Evolutionary conservation across 2,888 invertebrate genomes (phyloP).

Genomic region (Phyllotreta striolata): DNA sequence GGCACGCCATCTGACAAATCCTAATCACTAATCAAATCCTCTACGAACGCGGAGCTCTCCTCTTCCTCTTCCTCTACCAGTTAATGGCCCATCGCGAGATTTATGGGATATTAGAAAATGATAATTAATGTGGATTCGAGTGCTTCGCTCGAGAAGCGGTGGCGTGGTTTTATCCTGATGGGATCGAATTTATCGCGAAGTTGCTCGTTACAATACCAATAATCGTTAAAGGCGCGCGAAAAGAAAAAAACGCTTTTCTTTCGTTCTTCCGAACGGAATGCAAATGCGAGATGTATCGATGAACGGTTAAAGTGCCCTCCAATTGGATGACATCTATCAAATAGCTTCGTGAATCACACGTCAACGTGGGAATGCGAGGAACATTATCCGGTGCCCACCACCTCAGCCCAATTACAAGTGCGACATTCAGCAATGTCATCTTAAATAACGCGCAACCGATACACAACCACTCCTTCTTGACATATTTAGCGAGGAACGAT

Average conservation of each 20-base stretch:
- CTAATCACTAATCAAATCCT: constrained; percentile 50
- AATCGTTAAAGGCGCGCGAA: too few species aligned
- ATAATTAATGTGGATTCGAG: constrained; percentile 26
- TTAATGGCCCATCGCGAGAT: constrained; percentile 36
- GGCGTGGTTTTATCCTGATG: background rate
- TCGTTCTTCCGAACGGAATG: background rate
- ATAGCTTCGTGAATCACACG: constrained; percentile 29
- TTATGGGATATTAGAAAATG: constrained; percentile 36
- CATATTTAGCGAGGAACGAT: constrained; percentile 23
- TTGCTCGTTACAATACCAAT: too few species aligned
- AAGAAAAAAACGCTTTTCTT: too few species aligned
- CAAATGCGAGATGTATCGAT: background rate
- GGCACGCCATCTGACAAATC: constrained; percentile 53
- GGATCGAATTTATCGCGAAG: background rate
- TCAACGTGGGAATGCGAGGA: constrained; percentile 44
- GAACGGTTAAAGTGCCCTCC: background rate
- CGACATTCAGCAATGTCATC: constrained; percentile 53
- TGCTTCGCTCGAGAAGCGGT: constrained; percentile 5
- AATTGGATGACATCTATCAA: constrained; percentile 26
- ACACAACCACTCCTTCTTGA: constrained; percentile 47
- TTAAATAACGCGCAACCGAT: constrained; percentile 54
- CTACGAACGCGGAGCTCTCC: constrained; percentile 10
- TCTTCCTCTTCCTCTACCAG: constrained; percentile 26
- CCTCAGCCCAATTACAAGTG: constrained; percentile 56
- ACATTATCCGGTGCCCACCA: constrained; percentile 54